These are phyloP conservation scores for Microplitis deprimator DNA, from an alignment of 2,888 invertebrate species.

Conservation along the genomic window DNA sequence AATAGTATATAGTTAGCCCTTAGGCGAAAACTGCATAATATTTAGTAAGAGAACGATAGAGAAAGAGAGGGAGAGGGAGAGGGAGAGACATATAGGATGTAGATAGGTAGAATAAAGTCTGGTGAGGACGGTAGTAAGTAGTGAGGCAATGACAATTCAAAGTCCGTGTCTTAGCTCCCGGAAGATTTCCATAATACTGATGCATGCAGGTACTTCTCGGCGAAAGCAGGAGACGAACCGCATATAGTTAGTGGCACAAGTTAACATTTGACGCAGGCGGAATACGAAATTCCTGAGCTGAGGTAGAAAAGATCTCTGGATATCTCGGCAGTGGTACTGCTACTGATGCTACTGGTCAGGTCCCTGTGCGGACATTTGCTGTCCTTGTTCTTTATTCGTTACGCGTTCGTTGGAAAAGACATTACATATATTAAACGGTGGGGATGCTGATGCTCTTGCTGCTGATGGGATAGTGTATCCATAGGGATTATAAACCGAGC, in stretches of 20 bases:
- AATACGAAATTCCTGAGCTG: conserved; percentile 61
- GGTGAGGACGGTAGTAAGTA: conserved; percentile 7
- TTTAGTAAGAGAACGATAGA: background rate
- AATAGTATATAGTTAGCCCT: conserved; percentile 23
- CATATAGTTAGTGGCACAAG: conserved; percentile 65
- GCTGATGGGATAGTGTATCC: background rate
- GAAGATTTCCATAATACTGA: conserved; percentile 60
- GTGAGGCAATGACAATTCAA: background rate
- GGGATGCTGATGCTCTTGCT: no score
- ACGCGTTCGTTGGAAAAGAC: conserved; percentile 48
- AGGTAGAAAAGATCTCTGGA: conserved; percentile 6
- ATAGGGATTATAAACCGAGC: conserved; percentile 21
- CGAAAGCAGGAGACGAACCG: conserved; percentile 51
- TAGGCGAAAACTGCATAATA: conserved; percentile 35
- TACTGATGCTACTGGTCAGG: conserved; percentile 11
- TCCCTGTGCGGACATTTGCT: conserved; percentile 30
- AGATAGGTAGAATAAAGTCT: conserved; percentile 6
- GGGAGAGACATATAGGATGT: conserved; percentile 27
- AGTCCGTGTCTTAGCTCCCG: conserved; percentile 24
- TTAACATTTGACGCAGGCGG: conserved; percentile 67
- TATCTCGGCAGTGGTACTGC: background rate
- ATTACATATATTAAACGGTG: background rate
- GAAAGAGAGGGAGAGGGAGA: conserved; percentile 5
- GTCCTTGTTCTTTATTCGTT: conserved; percentile 40
- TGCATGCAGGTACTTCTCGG: conserved; percentile 38